phyloP scores from a whole-genome alignment of 2,797 vertebrate genomes.

The Distichodus sexfasciatus region DNA sequence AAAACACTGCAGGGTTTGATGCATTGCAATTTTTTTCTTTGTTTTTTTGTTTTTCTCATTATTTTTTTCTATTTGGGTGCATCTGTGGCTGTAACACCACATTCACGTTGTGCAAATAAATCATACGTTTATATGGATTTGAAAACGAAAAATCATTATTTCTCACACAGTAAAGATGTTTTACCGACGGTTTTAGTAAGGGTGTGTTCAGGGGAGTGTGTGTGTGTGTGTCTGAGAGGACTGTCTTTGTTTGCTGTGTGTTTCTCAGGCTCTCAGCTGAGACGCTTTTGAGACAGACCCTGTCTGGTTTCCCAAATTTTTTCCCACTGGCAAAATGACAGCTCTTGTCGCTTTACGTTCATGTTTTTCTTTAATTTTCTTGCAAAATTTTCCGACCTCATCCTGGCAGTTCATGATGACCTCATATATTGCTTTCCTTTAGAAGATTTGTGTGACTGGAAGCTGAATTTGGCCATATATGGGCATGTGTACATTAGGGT shows the following conservation, averaged over 20 bases:
- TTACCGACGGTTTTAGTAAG: slow-evolving; percentile 24
- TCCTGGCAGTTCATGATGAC: slow-evolving; percentile 37
- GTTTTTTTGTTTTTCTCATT: neutral
- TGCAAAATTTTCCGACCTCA: too few relatives aligned
- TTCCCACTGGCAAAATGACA: too few relatives aligned
- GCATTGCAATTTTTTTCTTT: neutral
- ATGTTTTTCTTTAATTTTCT: too few relatives aligned
- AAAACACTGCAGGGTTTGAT: too few relatives aligned
- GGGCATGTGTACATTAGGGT: neutral
- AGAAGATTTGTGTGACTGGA: neutral
- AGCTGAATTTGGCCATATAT: neutral
- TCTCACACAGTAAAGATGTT: neutral
- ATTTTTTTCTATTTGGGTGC: too few relatives aligned
- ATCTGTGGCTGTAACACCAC: neutral
- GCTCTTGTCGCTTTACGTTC: slow-evolving; percentile 52
- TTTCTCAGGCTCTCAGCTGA: slow-evolving; percentile 44
- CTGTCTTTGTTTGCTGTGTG: slow-evolving; percentile 72
- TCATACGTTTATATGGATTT: neutral
- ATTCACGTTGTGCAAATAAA: neutral
- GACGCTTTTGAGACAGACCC: slow-evolving; percentile 13
- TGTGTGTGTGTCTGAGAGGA: slow-evolving; percentile 49
- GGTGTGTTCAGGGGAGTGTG: slow-evolving; percentile 52
- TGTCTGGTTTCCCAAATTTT: neutral
- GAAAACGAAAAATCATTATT: neutral
- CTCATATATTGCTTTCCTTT: slow-evolving; percentile 1